Conservation (phyloP, 92 coral and sea anemone species). For the Paramuricea clavata region DNA sequence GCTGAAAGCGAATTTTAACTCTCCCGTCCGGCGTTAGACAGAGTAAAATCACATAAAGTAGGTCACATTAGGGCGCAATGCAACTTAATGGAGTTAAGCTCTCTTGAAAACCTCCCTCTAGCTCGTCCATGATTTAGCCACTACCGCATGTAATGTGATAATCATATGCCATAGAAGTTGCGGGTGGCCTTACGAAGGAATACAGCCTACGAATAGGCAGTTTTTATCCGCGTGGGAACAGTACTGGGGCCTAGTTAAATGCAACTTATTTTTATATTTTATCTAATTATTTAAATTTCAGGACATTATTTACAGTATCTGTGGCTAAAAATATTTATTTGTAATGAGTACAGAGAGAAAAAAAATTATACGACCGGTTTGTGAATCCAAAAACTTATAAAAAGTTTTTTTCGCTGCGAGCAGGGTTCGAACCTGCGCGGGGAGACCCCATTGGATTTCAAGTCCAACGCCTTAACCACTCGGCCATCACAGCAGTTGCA, state of each 20-base stretch:
- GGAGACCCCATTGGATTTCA: conserved; percentile 96
- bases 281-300: neutral
- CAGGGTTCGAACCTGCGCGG: conserved; percentile 99
- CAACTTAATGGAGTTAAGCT: too few relatives aligned
- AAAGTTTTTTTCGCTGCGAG: conserved; percentile 85
- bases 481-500: conserved; percentile 90
- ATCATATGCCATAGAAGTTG: too few relatives aligned
- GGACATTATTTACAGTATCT: neutral
- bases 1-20: too few relatives aligned
- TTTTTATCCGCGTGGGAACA: neutral
- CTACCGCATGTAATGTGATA: too few relatives aligned
- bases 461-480: conserved; percentile 99
- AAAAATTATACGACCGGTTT: neutral
- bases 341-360: neutral
- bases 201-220: conserved; percentile 10
- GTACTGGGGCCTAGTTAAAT: neutral
- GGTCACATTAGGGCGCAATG: too few relatives aligned
- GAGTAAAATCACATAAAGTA: too few relatives aligned
- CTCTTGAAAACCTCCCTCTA: too few relatives aligned
- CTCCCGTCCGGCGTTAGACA: too few relatives aligned
- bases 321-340: neutral
- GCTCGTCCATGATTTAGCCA: too few relatives aligned
- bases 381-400: too few relatives aligned
- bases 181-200: too few relatives aligned
- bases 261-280: neutral